These are phyloP conservation scores for Lipotes vexillifer DNA, from an alignment of 2,113 vertebrate genomes.

Conservation along the genomic window DNA sequence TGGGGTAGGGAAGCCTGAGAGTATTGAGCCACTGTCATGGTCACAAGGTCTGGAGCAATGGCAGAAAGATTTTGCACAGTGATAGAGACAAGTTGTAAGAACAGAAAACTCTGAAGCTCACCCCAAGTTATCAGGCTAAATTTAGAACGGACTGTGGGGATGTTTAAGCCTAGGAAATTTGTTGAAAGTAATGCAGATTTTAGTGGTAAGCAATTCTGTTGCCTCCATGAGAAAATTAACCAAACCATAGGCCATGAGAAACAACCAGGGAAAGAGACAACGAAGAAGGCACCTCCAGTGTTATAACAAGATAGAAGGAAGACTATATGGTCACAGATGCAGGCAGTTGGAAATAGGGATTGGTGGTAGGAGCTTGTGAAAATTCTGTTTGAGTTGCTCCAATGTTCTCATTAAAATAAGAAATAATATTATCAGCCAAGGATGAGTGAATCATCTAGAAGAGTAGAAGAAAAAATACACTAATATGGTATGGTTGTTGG, in stretches of 20 bases:
- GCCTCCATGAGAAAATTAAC: not conserved
- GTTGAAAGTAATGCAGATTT: not conserved
- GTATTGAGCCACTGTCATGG: not conserved
- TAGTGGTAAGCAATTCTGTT: not conserved
- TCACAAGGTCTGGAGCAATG: not conserved
- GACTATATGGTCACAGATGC: not conserved
- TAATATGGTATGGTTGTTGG: not conserved
- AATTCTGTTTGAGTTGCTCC: not conserved
- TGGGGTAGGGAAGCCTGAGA: not conserved
- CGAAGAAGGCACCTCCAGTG: not conserved
- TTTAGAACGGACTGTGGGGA: not conserved
- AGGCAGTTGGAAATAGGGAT: not conserved
- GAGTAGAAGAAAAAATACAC: not conserved
- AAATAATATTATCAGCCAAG: not conserved
- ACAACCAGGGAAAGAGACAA: not conserved
- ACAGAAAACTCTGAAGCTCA: not conserved
- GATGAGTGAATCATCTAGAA: not conserved
- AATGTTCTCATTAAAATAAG: not conserved
- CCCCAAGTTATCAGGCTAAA: not conserved
- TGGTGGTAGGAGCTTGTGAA: not conserved
- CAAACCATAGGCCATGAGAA: not conserved
- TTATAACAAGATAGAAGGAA: not conserved
- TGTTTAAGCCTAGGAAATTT: not conserved
- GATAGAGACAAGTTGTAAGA: not conserved
- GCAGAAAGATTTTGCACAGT: not conserved